phyloP scores from a whole-genome alignment of 2,113 vertebrate species.

The Corythoichthys intestinalis region DNA sequence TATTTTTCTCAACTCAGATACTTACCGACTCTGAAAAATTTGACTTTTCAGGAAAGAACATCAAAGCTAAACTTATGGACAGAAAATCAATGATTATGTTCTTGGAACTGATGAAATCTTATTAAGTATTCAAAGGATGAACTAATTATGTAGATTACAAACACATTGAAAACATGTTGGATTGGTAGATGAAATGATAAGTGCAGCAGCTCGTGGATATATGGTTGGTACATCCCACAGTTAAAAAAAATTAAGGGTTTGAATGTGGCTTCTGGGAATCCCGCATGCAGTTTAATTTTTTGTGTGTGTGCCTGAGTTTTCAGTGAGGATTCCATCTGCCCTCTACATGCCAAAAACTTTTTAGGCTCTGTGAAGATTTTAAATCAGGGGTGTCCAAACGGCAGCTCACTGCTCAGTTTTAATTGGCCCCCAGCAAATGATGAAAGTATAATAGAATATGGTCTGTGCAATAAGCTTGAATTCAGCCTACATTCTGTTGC shows the following conservation, averaged over 20 bases:
- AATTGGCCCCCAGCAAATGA: too few species aligned
- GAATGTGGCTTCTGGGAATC: background rate
- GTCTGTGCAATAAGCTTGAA: too few species aligned
- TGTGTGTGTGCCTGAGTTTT: too few species aligned
- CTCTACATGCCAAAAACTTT: too few species aligned
- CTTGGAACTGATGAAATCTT: background rate
- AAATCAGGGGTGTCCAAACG: too few species aligned
- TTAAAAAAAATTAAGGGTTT: background rate
- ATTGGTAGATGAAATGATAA: too few species aligned
- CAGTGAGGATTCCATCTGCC: too few species aligned
- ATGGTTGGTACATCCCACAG: background rate
- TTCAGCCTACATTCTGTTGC: too few species aligned
- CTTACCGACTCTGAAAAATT: background rate
- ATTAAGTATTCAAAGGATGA: background rate
- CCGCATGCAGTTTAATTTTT: background rate
- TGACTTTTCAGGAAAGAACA: background rate
- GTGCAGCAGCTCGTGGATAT: background rate
- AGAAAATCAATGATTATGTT: background rate
- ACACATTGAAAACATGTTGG: background rate
- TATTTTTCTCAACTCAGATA: constrained; percentile 1
- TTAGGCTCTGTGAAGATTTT: too few species aligned
- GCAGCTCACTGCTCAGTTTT: too few species aligned
- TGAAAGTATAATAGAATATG: too few species aligned
- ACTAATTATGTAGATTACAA: constrained; percentile 1
- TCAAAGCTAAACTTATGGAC: background rate